Evolutionary conservation across 2,888 invertebrate species (phyloP).

Genomic region (Portevinia maculata): DNA sequence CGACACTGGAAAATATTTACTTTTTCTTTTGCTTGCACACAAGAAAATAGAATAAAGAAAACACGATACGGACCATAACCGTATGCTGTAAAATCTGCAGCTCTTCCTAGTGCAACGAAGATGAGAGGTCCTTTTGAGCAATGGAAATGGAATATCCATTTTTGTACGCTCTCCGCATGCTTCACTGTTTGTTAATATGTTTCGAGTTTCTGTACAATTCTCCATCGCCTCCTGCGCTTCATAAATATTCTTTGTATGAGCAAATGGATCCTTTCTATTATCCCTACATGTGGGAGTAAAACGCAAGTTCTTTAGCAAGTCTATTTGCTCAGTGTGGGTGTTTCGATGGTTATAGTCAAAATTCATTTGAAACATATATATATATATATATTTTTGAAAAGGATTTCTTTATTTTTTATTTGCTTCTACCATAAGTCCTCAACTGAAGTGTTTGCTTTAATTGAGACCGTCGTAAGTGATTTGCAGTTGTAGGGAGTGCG

Average conservation of each 20-base stretch:
- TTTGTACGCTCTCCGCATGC: constrained; percentile 58
- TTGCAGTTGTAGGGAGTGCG: constrained; percentile 48
- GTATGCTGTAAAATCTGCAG: constrained; percentile 16
- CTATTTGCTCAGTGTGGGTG: constrained; percentile 66
- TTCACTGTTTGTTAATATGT: constrained; percentile 71
- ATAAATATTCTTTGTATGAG: constrained; percentile 70
- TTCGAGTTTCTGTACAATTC: constrained; percentile 59
- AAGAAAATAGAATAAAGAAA: constrained; percentile 5
- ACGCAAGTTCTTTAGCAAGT: constrained; percentile 49
- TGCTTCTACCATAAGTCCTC: constrained; percentile 34
- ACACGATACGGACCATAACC: not conserved
- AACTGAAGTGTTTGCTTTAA: constrained; percentile 52
- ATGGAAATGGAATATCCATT: constrained; percentile 56
- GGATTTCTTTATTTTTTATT: constrained; percentile 15
- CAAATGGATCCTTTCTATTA: constrained; percentile 70
- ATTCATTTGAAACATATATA: constrained; percentile 64
- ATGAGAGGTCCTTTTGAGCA: constrained; percentile 67
- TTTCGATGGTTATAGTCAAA: constrained; percentile 59
- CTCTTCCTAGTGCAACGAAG: constrained; percentile 29
- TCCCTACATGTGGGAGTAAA: constrained; percentile 33
- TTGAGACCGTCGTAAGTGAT: constrained; percentile 69
- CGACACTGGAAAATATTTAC: constrained; percentile 52
- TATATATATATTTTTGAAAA: constrained; percentile 4
- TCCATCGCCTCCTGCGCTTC: constrained; percentile 20
- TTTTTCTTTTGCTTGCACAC: constrained; percentile 38